Evolutionary conservation across 2,797 vertebrate genomes (phyloP), one percentile per base, ranked within the genome.

Genomic region (Molossus molossus): DNA sequence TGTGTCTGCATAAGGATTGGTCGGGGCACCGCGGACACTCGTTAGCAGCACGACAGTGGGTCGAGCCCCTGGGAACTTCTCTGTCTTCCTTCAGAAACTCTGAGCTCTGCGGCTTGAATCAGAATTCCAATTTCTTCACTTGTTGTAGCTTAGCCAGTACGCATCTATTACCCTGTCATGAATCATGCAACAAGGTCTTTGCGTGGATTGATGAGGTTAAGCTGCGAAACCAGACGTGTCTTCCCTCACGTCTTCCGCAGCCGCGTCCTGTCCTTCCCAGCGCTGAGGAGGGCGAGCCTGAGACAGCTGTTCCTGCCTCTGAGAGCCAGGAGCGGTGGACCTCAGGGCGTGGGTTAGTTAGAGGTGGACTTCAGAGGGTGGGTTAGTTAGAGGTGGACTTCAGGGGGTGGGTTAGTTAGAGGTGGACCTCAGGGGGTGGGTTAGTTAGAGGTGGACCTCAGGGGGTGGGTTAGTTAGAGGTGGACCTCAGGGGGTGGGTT

Each of bases 181-280:
- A 87, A 72, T 86, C n/a, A 5, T 15, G 4, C 64, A 50, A 53
- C 69, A 84, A 58, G 85, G 62, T 77, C 48, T 69, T 67, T 17
- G 79, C 29, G 73, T 40, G 37, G 37, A 40, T 27, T 64, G 64
- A 70, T 80, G 87, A 84, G 83, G 91, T 81, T 45, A 64, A 91
- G 65, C 40, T 10, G 8, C 8, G 4, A n/a, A 80, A 2, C 29
- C 29, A n/a, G 50, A 12, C 40, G 18, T 88, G 70, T 65, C 53
- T 83, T 64, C n/a, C 37, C 64, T 15, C 3, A 40, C 29, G 29
- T 58, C 89, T 50, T 88, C 14, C 67, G 70, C 67, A 45, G 20
- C 9, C 13, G 9, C 23, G 4, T 57, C 90, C 58, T 55, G 21
- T 87, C 70, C 80, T 73, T 83, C 76, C 58, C 20, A 33, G 37